These are phyloP conservation scores for Cladorhizidae sp. DNA, from an alignment of 37 sponge, comb jelly and placozoan species.

Conservation along the genomic window DNA sequence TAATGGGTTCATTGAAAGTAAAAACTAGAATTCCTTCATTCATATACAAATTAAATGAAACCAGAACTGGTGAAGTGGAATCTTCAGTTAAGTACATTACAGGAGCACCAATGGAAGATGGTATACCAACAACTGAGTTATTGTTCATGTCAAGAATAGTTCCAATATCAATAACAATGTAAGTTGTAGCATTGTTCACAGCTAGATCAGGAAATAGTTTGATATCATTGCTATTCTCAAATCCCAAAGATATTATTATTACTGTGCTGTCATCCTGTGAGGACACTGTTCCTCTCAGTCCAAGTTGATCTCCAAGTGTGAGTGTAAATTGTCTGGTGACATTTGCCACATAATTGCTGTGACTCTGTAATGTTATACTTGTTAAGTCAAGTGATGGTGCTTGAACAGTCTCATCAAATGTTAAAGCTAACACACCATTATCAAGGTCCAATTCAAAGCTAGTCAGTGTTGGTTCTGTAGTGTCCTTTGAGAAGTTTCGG, in stretches of 20 bases:
- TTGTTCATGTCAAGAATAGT: slow-evolving; percentile 81
- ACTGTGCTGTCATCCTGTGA: slow-evolving; percentile 52
- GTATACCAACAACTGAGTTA: slow-evolving; percentile 50
- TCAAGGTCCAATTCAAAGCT: slow-evolving; percentile 75
- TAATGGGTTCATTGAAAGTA: slow-evolving; percentile 83
- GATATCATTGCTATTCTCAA: slow-evolving; percentile 80
- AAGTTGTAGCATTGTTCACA: slow-evolving; percentile 49
- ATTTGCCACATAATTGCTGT: slow-evolving; percentile 15
- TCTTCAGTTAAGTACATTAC: slow-evolving; percentile 50
- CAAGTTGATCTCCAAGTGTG: slow-evolving; percentile 11
- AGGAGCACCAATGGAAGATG: slow-evolving; percentile 7
- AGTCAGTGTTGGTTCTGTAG: slow-evolving; percentile 63
- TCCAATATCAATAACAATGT: slow-evolving; percentile 46
- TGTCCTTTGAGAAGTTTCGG: slow-evolving; percentile 59
- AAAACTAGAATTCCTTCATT: slow-evolving; percentile 61
- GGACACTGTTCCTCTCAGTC: slow-evolving; percentile 28
- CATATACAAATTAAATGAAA: slow-evolving; percentile 61
- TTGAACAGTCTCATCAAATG: slow-evolving; percentile 87
- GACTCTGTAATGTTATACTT: slow-evolving; percentile 48
- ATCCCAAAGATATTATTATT: slow-evolving; percentile 57
- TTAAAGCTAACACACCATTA: slow-evolving; percentile 50
- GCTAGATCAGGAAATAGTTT: slow-evolving; percentile 71
- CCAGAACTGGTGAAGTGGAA: slow-evolving; percentile 40
- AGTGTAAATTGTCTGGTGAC: slow-evolving; percentile 40
- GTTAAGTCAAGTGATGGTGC: slow-evolving; percentile 58